Conservation (phyloP, 1,140 invertebrate species). For the Drosophila varians region DNA sequence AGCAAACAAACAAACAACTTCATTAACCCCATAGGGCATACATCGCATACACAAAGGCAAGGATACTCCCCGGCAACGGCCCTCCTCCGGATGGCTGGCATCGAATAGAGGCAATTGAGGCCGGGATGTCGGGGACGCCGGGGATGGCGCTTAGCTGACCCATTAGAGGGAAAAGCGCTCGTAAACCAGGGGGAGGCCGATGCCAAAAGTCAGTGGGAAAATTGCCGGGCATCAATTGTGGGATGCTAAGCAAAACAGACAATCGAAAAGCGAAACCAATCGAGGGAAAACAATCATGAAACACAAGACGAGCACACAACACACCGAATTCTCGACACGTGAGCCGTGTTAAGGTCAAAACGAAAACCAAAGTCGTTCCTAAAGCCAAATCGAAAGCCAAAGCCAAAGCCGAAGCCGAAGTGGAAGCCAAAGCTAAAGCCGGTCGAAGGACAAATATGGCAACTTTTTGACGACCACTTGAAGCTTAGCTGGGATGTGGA, state of each 20-base stretch:
- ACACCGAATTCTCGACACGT: constrained; percentile 54
- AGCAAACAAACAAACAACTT: constrained; percentile 78
- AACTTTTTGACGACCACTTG: constrained; percentile 65
- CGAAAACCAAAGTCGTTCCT: constrained; percentile 8
- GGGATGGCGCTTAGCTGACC: constrained; percentile 66
- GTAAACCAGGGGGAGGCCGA: constrained; percentile 57
- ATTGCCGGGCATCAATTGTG: constrained; percentile 70
- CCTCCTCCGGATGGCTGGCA: background rate
- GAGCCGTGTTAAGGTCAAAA: constrained; percentile 47
- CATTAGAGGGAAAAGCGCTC: constrained; percentile 61
- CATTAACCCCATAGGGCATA: constrained; percentile 73
- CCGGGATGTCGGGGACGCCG: too few relatives aligned
- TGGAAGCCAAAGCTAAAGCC: constrained; percentile 32
- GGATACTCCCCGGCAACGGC: background rate
- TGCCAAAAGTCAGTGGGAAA: constrained; percentile 66
- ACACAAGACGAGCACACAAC: constrained; percentile 37
- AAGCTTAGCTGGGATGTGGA: constrained; percentile 50
- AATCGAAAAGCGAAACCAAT: constrained; percentile 70
- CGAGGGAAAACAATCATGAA: constrained; percentile 74
- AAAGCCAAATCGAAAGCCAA: constrained; percentile 19
- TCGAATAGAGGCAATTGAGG: constrained; percentile 43
- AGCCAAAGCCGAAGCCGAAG: constrained; percentile 13
- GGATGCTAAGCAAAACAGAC: constrained; percentile 72
- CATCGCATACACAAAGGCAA: constrained; percentile 36
- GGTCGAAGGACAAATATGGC: constrained; percentile 44